Percentiles rank a stretch among this genome's conserved stretches.
Conservation (phyloP, 1,140 invertebrate genomes). For the Ericerus pela region DNA sequence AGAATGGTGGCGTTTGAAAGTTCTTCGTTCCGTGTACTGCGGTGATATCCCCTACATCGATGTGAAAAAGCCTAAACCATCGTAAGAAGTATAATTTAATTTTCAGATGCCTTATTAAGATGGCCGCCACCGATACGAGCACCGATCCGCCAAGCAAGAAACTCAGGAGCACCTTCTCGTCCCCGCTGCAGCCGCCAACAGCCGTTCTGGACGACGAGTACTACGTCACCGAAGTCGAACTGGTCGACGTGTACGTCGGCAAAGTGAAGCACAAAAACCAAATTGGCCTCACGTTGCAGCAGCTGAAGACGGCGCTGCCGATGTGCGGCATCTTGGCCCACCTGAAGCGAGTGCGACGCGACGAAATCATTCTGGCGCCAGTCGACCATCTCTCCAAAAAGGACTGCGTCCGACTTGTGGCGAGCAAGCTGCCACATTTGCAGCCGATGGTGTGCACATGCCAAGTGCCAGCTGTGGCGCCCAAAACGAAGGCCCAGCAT, state of each 20-base stretch:
- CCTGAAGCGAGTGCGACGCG: slow-evolving; percentile 48
- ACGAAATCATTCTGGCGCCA: slow-evolving; percentile 14
- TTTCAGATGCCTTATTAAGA: too few relatives aligned
- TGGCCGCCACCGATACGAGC: too few relatives aligned
- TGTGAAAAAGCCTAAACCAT: too few relatives aligned
- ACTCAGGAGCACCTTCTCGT: too few relatives aligned
- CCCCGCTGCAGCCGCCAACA: background rate
- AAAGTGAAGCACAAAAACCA: background rate
- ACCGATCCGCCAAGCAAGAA: too few relatives aligned
- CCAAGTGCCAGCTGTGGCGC: slow-evolving; percentile 42
- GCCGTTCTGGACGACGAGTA: background rate
- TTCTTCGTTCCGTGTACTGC: too few relatives aligned
- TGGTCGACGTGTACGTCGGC: background rate
- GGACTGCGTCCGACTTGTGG: slow-evolving; percentile 1
- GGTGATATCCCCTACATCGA: too few relatives aligned
- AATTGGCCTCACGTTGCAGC: background rate
- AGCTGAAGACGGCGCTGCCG: slow-evolving; percentile 38
- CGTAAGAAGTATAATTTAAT: too few relatives aligned
- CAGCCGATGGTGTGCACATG: slow-evolving; percentile 37
- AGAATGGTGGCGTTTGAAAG: too few relatives aligned
- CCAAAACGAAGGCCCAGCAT: slow-evolving; percentile 52
- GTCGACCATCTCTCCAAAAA: slow-evolving; percentile 1
- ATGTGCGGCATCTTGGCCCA: slow-evolving; percentile 46
- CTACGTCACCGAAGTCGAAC: background rate
- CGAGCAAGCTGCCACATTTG: slow-evolving; percentile 27